phyloP scores from a whole-genome alignment of 2,888 invertebrate species.

The Papilio protenor region DNA sequence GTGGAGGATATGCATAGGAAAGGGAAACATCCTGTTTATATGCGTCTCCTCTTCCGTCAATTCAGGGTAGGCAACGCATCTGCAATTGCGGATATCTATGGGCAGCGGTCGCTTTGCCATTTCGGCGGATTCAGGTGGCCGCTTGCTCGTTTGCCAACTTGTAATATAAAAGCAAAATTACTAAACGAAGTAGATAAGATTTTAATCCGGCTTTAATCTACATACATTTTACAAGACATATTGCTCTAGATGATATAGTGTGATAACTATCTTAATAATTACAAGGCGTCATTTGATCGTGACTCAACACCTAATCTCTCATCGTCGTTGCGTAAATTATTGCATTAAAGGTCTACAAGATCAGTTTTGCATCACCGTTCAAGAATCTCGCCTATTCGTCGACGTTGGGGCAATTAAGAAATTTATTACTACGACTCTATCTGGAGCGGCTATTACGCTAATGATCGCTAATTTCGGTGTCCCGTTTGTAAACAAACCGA shows the following conservation, averaged over 20 bases:
- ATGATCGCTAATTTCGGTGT: conserved; percentile 71
- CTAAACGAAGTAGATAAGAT: neutral
- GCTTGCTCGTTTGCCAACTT: too few relatives aligned
- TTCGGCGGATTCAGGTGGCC: too few relatives aligned
- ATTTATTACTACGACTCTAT: conserved; percentile 77
- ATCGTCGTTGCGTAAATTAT: conserved; percentile 43
- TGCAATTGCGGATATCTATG: too few relatives aligned
- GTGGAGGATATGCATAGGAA: too few relatives aligned
- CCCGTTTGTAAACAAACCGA: conserved; percentile 49
- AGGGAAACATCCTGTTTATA: too few relatives aligned
- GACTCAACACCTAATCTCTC: conserved; percentile 39
- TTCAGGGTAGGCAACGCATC: too few relatives aligned
- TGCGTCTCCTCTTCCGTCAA: too few relatives aligned
- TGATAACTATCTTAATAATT: conserved; percentile 36
- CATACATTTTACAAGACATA: conserved; percentile 13
- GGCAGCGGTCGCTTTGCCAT: too few relatives aligned
- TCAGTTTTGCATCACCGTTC: conserved; percentile 76
- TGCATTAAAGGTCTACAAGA: conserved; percentile 56
- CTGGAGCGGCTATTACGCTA: conserved; percentile 75
- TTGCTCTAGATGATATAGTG: conserved; percentile 10
- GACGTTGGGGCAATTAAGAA: conserved; percentile 75
- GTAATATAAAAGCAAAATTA: neutral
- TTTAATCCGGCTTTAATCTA: neutral
- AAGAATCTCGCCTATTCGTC: conserved; percentile 73
- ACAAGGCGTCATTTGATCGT: conserved; percentile 20